Evolutionary conservation across 2,888 invertebrate species (phyloP).

Genomic region (Malacosoma neustria): DNA sequence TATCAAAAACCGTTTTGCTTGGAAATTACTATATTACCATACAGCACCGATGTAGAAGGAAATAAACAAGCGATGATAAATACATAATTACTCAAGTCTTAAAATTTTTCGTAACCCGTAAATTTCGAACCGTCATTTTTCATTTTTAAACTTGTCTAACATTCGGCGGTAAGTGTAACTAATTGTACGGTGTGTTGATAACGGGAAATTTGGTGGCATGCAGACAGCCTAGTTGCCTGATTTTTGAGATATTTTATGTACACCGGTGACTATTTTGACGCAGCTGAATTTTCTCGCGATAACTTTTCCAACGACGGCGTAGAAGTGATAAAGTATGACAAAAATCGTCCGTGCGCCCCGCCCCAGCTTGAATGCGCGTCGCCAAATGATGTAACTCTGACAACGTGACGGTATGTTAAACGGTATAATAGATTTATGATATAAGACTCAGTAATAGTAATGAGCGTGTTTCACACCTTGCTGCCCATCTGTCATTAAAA

Average conservation of each 20-base stretch:
- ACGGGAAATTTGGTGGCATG: constrained; percentile 31
- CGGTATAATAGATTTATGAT: neutral
- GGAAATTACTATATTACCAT: constrained; percentile 17
- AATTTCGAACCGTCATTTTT: constrained; percentile 43
- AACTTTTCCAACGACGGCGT: too few species aligned
- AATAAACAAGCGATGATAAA: constrained; percentile 43
- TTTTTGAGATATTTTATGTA: neutral
- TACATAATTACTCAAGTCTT: constrained; percentile 49
- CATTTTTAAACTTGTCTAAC: constrained; percentile 41
- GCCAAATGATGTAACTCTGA: neutral
- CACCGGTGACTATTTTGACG: neutral
- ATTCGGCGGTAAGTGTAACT: constrained; percentile 36
- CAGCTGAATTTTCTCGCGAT: too few species aligned
- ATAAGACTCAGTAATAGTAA: neutral
- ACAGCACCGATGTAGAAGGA: constrained; percentile 30
- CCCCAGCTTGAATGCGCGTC: neutral
- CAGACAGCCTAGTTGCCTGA: neutral
- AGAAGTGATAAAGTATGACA: too few species aligned
- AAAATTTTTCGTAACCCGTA: constrained; percentile 36
- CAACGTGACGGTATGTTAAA: neutral
- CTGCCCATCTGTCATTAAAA: neutral
- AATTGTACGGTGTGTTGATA: constrained; percentile 43
- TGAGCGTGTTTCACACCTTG: neutral
- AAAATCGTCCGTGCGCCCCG: neutral
- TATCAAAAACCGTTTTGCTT: constrained; percentile 29